Percentiles rank a stretch among this genome's conserved stretches.
These are phyloP conservation scores for Callithrix jacchus DNA, from an alignment of 2,113 vertebrate genomes.

Conservation along the genomic window DNA sequence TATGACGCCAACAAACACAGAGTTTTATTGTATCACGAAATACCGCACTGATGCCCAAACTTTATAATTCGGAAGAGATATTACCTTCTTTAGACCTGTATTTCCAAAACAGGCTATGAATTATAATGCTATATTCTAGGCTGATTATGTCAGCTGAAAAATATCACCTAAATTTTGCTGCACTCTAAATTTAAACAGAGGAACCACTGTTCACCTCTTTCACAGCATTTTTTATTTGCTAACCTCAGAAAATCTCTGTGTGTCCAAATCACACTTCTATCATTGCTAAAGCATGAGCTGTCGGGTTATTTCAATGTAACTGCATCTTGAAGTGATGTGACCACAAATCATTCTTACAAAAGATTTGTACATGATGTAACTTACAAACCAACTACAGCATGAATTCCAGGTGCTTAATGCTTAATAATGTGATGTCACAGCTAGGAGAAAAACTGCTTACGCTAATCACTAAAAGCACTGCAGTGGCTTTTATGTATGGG, in stretches of 20 bases:
- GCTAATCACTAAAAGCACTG: neutral
- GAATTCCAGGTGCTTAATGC: constrained; percentile 29
- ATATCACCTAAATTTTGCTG: neutral
- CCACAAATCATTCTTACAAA: constrained; percentile 15
- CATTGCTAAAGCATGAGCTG: neutral
- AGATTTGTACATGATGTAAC: constrained; percentile 3
- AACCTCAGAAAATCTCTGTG: constrained; percentile 7
- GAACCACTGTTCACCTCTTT: neutral
- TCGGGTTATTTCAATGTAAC: neutral
- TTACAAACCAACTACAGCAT: neutral
- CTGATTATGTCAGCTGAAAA: neutral
- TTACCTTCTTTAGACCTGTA: neutral
- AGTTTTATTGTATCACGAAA: neutral
- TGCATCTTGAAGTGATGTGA: constrained; percentile 22
- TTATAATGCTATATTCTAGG: neutral
- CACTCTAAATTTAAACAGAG: neutral
- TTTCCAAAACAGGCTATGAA: neutral
- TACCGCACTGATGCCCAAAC: neutral
- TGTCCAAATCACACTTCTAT: constrained; percentile 48
- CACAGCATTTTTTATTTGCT: constrained; percentile 24
- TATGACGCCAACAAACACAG: neutral
- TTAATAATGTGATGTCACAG: neutral
- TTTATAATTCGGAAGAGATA: neutral
- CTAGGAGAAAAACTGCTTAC: neutral
- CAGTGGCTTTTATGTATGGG: neutral